phyloP scores from a whole-genome alignment of 2,113 vertebrate species.

The Euleptes europaea region DNA sequence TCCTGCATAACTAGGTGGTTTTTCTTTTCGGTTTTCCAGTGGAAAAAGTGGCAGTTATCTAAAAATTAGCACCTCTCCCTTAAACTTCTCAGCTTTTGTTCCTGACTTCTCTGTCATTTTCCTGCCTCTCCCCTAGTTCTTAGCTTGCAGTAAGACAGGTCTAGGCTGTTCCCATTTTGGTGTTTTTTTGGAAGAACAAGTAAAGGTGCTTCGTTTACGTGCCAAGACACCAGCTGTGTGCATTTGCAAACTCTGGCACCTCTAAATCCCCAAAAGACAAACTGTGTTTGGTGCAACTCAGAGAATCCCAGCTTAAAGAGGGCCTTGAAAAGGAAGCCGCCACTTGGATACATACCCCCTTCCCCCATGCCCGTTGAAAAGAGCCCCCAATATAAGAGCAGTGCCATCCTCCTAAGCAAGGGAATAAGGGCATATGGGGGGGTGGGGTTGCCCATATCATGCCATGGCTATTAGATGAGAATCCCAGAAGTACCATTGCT shows the following conservation, averaged over 20 bases:
- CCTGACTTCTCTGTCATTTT: background rate
- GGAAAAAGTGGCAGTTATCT: too few relatives aligned
- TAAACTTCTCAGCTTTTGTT: background rate
- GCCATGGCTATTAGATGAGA: background rate
- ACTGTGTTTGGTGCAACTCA: background rate
- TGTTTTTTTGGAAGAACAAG: too few relatives aligned
- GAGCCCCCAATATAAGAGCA: too few relatives aligned
- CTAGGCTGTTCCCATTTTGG: background rate
- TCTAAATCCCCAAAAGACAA: too few relatives aligned
- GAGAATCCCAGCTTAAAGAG: background rate
- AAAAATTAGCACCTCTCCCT: background rate
- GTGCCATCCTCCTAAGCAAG: too few relatives aligned
- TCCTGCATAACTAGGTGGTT: background rate
- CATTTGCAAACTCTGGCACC: background rate
- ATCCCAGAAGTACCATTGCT: background rate
- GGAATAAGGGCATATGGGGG: too few relatives aligned
- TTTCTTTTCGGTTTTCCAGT: background rate
- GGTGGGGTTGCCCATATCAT: background rate
- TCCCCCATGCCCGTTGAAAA: background rate
- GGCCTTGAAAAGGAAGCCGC: background rate
- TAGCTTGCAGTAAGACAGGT: background rate
- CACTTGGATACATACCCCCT: background rate
- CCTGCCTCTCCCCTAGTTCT: background rate
- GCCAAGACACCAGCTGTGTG: background rate
- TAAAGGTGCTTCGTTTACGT: background rate